Base-by-base conservation (phyloP, 2,888 invertebrate species). In the Frankliniella intonsa region DNA sequence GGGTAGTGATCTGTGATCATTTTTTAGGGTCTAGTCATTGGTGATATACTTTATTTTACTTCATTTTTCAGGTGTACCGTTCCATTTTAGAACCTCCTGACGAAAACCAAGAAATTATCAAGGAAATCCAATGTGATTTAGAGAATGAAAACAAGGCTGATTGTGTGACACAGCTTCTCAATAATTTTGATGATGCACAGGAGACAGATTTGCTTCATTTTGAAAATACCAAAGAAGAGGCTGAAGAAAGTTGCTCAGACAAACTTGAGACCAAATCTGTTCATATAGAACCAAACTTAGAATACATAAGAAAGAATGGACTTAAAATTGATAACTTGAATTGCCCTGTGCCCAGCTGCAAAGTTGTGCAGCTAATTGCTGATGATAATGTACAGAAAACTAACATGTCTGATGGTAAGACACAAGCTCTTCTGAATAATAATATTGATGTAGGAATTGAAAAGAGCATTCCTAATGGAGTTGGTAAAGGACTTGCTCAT, bases 81-180 rank as follows among this genome's bases (percentile, higher is more conserved):
- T 76, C 69, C 22, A 76, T 76, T 76, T 76, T 76, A 25, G 69
- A 76, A 76, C 69, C 69, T 25, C 69, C 69, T 22, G 69, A 76
- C 25, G 69, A 76, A 76, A 76, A 12, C 8, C 69, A 76, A 22
- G 69, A 76, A 22, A 76, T 76, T 76, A 12, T 12, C 0, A 22
- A 76, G 12, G 25, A 76, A n/a, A 25, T 22, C 0, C 12, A n/a
- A 10, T 11, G 8, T 3, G 69, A 76, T 76, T 76, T 22, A 9
- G 69, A 8, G 25, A 22, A 22, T 25, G 25, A 76, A 38, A 38
- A 38, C 38, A 38, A 38, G 12, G 25, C 8, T 25, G 69, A 76
- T 76, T n/a, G 12, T 25, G 25, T 22, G 22, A 76, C 22, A 25
- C 22, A 76, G 12, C 69, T 25, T 76, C 25, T 76, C 1, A 25